Base-by-base conservation (phyloP, 2,113 vertebrate species). In the Phycodurus eques region DNA sequence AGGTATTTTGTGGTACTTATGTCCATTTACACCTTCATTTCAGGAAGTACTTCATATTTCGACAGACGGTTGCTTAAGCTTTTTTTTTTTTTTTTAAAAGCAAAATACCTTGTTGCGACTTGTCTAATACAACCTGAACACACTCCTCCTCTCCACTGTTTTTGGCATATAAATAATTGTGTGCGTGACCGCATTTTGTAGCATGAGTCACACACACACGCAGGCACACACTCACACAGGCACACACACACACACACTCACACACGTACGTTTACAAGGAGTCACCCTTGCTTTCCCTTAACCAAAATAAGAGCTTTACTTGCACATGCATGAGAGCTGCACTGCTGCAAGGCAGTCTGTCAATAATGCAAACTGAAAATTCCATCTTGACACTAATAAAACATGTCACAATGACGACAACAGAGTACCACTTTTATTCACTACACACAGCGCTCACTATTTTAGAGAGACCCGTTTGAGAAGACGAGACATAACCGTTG, bases 1-100 rank as follows among this genome's bases (percentile, higher is more conserved):
- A 89, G 90, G 84, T 27, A 1, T 12, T 1, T 42, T 43, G 49
- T 68, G 71, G 60, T 75, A 90, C 75, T 79, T 51, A 1, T 22
- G 3, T 2, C 0, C 1, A 0, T 47, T 56, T 12, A 19, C 66
- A 46, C 43, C n/a, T 1, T 14, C 35, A 39, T 39, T 39, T 39
- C 35, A 39, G 35, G 35, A 2, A 39, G 5, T 3, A 39, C 35
- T 39, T 39, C 35, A 2, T 5, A 39, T 39, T 39, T 39, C 35
- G 35, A 39, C 35, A 39, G 35, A 39, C 5, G 35, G 35, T 39
- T 39, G 4, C 35, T 39, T 39, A 39, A 3, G 35, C 35, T 39
- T 39, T 39, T 39, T 39, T 39, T 39, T 39, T 39, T 39, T 59
- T 27, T 59, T 59, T 59, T 22, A 2, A 12, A 27, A 27, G 4